Conservation (phyloP, 2,113 vertebrate species). For the Gulo gulo region DNA sequence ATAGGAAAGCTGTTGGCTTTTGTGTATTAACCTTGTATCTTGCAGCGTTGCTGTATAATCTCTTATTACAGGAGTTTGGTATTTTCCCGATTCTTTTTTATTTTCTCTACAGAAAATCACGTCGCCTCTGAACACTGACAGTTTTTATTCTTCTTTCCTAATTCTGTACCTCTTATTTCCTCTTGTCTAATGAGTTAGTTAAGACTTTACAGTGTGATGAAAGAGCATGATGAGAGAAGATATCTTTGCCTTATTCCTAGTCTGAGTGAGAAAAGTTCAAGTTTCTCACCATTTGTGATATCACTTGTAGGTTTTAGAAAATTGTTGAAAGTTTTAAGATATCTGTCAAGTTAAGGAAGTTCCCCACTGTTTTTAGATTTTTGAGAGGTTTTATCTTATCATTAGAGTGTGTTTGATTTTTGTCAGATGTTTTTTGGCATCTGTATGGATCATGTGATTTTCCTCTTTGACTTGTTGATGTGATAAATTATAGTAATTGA, state of each 20-base stretch:
- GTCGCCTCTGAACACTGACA: not conserved
- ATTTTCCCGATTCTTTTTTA: not conserved
- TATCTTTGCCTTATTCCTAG: not conserved
- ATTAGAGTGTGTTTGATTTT: not conserved
- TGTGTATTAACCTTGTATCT: not conserved
- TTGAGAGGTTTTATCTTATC: not conserved
- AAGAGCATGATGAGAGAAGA: not conserved
- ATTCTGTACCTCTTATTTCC: not conserved
- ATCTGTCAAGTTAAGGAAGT: not conserved
- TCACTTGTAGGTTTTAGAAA: not conserved
- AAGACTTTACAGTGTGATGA: not conserved
- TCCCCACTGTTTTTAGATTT: not conserved
- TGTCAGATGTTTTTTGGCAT: not conserved
- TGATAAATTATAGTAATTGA: not conserved
- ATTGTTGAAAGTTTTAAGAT: not conserved
- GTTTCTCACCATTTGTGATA: not conserved
- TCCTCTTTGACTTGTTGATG: not conserved
- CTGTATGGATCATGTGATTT: not conserved
- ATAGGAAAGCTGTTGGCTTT: not conserved
- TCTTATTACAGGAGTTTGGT: not conserved
- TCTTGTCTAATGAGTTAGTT: not conserved
- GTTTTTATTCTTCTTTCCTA: not conserved
- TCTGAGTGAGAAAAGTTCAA: not conserved
- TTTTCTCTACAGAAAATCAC: not conserved
- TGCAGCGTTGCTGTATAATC: not conserved